phyloP scores from a whole-genome alignment of 2,888 invertebrate genomes.

The Archips xylosteana region DNA sequence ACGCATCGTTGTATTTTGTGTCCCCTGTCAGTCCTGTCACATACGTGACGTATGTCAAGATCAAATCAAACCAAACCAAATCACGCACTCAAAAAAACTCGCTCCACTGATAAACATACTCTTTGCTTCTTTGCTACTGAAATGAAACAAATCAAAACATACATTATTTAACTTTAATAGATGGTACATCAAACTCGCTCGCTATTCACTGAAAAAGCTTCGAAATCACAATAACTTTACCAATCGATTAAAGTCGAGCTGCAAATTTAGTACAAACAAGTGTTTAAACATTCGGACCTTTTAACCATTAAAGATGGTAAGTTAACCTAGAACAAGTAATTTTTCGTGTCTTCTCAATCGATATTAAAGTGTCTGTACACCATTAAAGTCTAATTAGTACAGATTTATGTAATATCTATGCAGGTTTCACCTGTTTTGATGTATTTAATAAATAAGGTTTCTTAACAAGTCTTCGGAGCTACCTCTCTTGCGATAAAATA shows the following conservation, averaged over 20 bases:
- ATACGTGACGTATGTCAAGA: too few species aligned
- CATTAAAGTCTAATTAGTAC: not conserved
- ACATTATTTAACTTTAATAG: not conserved
- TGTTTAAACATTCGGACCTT: not conserved
- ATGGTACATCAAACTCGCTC: not conserved
- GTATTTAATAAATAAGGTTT: too few species aligned
- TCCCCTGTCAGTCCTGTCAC: too few species aligned
- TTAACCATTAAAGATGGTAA: constrained; percentile 27
- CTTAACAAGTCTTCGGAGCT: too few species aligned
- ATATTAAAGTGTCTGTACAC: not conserved
- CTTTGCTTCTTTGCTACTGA: too few species aligned
- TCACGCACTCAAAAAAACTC: too few species aligned
- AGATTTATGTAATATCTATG: too few species aligned
- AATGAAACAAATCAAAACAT: not conserved
- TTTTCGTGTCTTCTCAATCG: not conserved
- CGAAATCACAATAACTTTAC: not conserved
- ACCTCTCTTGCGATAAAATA: too few species aligned
- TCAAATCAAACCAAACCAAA: too few species aligned
- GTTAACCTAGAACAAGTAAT: constrained; percentile 31
- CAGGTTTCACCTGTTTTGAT: too few species aligned
- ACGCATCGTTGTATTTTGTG: too few species aligned
- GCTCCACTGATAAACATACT: too few species aligned
- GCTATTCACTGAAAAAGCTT: not conserved
- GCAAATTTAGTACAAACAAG: not conserved
- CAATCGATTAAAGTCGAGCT: not conserved